phyloP scores from a whole-genome alignment of 2,888 invertebrate species.

The Lasioglossum figueresi region DNA sequence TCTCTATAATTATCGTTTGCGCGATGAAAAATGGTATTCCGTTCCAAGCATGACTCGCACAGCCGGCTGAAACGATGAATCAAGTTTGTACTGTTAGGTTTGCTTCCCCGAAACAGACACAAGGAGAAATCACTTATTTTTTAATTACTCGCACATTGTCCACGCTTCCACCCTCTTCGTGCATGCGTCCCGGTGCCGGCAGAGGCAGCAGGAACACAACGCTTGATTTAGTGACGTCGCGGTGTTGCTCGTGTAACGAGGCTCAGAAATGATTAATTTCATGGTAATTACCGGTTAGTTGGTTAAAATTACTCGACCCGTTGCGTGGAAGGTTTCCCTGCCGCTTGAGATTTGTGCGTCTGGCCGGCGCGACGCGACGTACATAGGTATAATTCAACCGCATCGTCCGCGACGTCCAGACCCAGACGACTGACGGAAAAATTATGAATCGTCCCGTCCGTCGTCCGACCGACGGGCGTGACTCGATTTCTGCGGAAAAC shows the following conservation, averaged over 20 bases:
- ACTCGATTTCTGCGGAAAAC: background rate
- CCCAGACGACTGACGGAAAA: slow-evolving; percentile 45
- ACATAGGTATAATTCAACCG: slow-evolving; percentile 75
- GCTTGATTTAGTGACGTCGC: slow-evolving; percentile 62
- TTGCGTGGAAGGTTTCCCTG: slow-evolving; percentile 55
- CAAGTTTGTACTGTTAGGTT: background rate
- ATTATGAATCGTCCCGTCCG: slow-evolving; percentile 34
- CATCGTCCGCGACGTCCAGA: slow-evolving; percentile 42
- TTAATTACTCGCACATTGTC: slow-evolving; percentile 14
- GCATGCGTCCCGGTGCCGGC: slow-evolving; percentile 15
- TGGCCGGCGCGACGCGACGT: slow-evolving; percentile 64
- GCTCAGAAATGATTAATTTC: slow-evolving; percentile 78
- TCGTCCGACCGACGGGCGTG: slow-evolving; percentile 29
- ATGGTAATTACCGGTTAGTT: slow-evolving; percentile 78
- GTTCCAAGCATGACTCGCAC: background rate
- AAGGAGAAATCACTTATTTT: background rate
- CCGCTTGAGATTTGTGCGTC: slow-evolving; percentile 76
- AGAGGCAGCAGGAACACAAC: slow-evolving; percentile 21
- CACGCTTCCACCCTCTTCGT: background rate
- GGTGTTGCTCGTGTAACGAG: slow-evolving; percentile 56
- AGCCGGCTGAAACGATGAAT: background rate
- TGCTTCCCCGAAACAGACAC: slow-evolving; percentile 3
- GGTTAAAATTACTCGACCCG: slow-evolving; percentile 75
- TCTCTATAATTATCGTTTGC: background rate
- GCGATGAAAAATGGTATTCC: background rate